Conservation (phyloP, 2,888 invertebrate species). For the Tineola bisselliella region DNA sequence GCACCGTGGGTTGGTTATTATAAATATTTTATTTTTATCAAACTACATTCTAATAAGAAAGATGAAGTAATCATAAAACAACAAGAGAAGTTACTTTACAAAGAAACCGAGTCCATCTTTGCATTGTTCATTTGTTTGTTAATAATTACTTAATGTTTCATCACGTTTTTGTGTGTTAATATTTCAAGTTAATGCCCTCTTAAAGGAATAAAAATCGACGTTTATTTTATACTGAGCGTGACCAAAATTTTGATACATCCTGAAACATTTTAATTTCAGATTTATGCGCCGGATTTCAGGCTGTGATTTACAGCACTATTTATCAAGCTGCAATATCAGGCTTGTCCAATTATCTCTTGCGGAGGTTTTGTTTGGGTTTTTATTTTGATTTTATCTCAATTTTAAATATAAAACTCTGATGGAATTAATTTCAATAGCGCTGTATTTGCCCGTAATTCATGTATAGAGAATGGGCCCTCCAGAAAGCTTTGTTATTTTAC, state of each 20-base stretch:
- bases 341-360: constrained; percentile 14
- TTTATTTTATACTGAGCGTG: constrained; percentile 4
- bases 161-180: constrained; percentile 1
- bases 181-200: background rate
- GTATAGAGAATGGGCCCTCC: background rate
- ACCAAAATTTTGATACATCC: constrained; percentile 11
- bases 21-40: no score
- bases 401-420: background rate
- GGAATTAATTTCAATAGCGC: background rate
- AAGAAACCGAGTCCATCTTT: no score
- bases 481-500: background rate
- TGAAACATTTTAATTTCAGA: constrained; percentile 19
- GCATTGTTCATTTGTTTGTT: background rate
- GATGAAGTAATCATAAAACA: no score
- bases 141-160: no score
- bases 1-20: no score
- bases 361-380: background rate
- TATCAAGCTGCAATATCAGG: constrained; percentile 24
- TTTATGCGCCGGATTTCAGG: constrained; percentile 19
- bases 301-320: constrained; percentile 24
- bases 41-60: no score
- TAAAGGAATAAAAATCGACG: constrained; percentile 18
- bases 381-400: constrained; percentile 11
- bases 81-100: no score
- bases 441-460: background rate